Percentiles rank a stretch among this genome's conserved stretches.
These are phyloP conservation scores for Coboldia fuscipes DNA, from an alignment of 1,140 invertebrate species.

Conservation along the genomic window DNA sequence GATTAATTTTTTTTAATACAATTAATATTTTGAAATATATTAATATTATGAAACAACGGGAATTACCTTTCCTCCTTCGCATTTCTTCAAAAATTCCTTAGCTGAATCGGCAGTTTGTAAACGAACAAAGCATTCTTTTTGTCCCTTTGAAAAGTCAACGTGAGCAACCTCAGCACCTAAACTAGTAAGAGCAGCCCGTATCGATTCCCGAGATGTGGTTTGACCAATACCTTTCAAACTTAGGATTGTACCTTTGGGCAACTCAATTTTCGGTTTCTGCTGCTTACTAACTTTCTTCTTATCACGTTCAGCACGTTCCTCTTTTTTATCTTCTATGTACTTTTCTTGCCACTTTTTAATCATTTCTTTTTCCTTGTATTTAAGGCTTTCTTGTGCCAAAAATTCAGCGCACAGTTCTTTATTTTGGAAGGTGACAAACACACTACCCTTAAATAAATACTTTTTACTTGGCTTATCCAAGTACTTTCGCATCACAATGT, in stretches of 20 bases:
- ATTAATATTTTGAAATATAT: constrained; percentile 1
- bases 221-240: constrained; percentile 35
- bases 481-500: constrained; percentile 53
- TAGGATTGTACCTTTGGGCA: constrained; percentile 46
- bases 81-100: constrained; percentile 36
- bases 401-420: constrained; percentile 47
- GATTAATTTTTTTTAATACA: neutral
- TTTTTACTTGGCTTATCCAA: constrained; percentile 38
- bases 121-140: constrained; percentile 46
- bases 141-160: constrained; percentile 50
- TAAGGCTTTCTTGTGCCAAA: constrained; percentile 23
- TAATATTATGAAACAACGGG: constrained; percentile 4
- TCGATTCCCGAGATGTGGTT: constrained; percentile 41
- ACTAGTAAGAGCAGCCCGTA: constrained; percentile 42
- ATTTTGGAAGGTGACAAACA: constrained; percentile 65
- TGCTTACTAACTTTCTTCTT: constrained; percentile 27
- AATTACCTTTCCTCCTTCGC: constrained; percentile 30
- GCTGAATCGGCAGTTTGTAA: constrained; percentile 45
- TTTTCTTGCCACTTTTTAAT: constrained; percentile 46
- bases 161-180: constrained; percentile 39
- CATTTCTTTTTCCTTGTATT: constrained; percentile 49
- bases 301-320: constrained; percentile 34
- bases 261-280: constrained; percentile 22
- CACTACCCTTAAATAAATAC: constrained; percentile 66
- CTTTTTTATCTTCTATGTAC: constrained; percentile 48